Percentiles rank a stretch among this genome's conserved stretches.
Evolutionary conservation across 2,113 vertebrate genomes (phyloP).

Genomic region (Hippocampus barbouri): DNA sequence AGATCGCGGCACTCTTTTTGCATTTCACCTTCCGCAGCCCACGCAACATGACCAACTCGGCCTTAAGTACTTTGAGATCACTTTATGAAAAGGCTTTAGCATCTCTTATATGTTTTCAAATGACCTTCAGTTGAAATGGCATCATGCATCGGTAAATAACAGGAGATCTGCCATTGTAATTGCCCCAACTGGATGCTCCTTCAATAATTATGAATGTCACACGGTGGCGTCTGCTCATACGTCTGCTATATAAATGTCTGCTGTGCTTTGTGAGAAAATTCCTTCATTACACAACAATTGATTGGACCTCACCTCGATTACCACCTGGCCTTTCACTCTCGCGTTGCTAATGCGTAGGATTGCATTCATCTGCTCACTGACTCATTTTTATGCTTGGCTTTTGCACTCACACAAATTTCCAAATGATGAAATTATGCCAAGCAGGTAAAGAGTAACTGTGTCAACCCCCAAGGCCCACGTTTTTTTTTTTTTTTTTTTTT

Average conservation of each 20-base stretch:
- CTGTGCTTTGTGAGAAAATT: conserved; percentile 49
- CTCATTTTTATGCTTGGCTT: background rate
- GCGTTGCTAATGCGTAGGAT: conserved; percentile 26
- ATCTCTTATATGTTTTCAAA: conserved; percentile 24
- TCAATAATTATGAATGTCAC: conserved; percentile 29
- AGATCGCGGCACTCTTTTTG: conserved; percentile 63
- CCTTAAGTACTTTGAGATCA: conserved; percentile 52
- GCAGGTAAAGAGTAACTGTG: background rate
- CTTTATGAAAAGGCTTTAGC: conserved; percentile 36
- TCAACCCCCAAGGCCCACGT: background rate
- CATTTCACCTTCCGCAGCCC: conserved; percentile 66
- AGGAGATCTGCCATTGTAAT: conserved; percentile 1
- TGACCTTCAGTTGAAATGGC: conserved; percentile 13
- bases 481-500: background rate
- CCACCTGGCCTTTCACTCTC: conserved; percentile 32
- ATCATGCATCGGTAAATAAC: conserved; percentile 21
- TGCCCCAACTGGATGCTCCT: conserved; percentile 7
- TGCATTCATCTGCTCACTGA: conserved; percentile 9
- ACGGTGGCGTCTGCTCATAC: conserved; percentile 27
- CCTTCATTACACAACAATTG: conserved; percentile 58
- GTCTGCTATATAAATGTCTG: conserved; percentile 38
- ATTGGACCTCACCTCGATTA: conserved; percentile 33
- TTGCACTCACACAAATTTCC: background rate
- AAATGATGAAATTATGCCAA: background rate
- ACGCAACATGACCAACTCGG: conserved; percentile 52